phyloP scores from a whole-genome alignment of 2,888 invertebrate genomes.

The Hydrotaea cyrtoneurina region DNA sequence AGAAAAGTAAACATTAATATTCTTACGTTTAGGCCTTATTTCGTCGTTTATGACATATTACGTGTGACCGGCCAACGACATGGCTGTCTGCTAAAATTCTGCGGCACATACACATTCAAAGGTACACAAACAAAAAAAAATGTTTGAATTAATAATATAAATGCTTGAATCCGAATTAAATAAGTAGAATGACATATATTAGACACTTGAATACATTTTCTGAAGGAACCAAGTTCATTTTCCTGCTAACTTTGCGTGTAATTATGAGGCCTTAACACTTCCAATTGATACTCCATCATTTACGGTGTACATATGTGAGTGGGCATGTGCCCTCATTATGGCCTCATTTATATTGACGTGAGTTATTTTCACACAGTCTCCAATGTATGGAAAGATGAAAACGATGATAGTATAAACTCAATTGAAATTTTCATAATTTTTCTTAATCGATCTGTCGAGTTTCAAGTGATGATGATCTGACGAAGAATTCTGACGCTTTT shows the following conservation, averaged over 20 bases:
- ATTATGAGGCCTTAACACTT: no score
- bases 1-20: conserved; percentile 37
- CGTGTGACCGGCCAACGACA: background rate
- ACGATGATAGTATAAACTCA: background rate
- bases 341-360: conserved; percentile 13
- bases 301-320: background rate
- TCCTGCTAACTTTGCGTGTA: no score
- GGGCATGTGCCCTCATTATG: background rate
- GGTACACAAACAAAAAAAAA: conserved; percentile 5
- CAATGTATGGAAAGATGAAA: background rate
- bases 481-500: background rate
- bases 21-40: conserved; percentile 33
- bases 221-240: no score
- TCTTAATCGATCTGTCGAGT: background rate
- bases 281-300: no score
- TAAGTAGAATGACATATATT: no score
- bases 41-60: conserved; percentile 47
- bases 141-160: background rate
- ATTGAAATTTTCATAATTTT: conserved; percentile 33
- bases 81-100: conserved; percentile 16
- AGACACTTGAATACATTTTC: no score
- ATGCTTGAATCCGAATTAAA: no score
- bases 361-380: background rate
- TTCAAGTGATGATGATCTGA: conserved; percentile 8
- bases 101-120: background rate